Base-by-base conservation (phyloP, 2,113 vertebrate species). In the Hippoglossus stenolepis region DNA sequence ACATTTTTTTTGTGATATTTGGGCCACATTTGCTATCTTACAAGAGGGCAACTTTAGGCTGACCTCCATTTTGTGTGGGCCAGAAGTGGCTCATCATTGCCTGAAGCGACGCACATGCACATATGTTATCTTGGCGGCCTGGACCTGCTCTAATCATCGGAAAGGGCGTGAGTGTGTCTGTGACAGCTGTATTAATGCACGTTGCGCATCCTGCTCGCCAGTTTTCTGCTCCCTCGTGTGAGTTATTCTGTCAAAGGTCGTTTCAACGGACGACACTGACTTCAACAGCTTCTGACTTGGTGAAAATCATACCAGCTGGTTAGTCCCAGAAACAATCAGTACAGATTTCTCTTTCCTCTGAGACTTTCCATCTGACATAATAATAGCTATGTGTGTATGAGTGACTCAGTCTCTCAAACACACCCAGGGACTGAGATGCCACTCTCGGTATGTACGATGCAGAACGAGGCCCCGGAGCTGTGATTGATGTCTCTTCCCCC, bases 401-500 rank as follows among this genome's bases (percentile, higher is more conserved):
- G 62, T 75, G 79, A 85, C 45, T 87, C 57, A 38, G 88, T 70
- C 53, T 65, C 40, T 74, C 28, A 86, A 90, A 86, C 90, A 87
- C 92, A 93, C 94, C 94, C 91, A 53, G 75, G 79, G 87, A 92
- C 94, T 94, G 90, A 92, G 92, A 92, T 89, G 82, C 92, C 87
- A 91, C 70, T 89, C 86, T 89, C 85, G 80, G 86, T 85, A 26
- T 85, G 75, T 75, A 54, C 65, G 74, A 56, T 83, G 70, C 72
- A 88, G 53, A 65, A 84, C 69, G 28, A 87, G 71, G 71, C 65
- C 82, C 5, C 38, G 47, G 28, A 72, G 62, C 85, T 70, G 86
- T 96, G 94, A 96, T 89, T 93, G 93, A 96, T 95, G 91, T 89
- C 91, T 93, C 90, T 88, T 90, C 95, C 94, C 94, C 89, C 79